phyloP scores from a whole-genome alignment of 2,888 invertebrate genomes.

The Ceramica pisi region DNA sequence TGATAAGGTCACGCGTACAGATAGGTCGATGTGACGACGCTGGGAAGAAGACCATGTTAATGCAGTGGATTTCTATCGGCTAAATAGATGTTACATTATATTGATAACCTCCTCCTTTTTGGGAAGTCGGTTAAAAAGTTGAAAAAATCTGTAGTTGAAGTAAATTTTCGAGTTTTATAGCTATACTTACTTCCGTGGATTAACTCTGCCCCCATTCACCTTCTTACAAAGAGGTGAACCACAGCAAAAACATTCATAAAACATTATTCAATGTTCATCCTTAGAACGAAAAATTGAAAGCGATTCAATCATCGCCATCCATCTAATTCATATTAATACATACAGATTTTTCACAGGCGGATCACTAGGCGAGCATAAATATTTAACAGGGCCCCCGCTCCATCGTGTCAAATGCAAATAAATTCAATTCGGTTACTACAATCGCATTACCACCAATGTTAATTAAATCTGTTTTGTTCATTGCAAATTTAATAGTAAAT shows the following conservation, averaged over 20 bases:
- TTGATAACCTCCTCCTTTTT: too few species aligned
- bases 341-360: conserved; percentile 61
- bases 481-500: conserved; percentile 66
- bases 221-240: neutral
- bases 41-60: neutral
- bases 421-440: conserved; percentile 67
- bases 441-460: conserved; percentile 64
- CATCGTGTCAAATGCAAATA: conserved; percentile 72
- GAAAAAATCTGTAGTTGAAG: too few species aligned
- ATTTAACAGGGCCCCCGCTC: conserved; percentile 64
- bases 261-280: neutral
- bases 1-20: too few species aligned
- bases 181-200: neutral
- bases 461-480: conserved; percentile 67
- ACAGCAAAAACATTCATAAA: neutral
- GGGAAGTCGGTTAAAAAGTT: too few species aligned
- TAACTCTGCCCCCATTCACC: neutral
- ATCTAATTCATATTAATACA: conserved; percentile 62
- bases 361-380: conserved; percentile 61
- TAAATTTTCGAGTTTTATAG: too few species aligned
- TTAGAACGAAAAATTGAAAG: neutral
- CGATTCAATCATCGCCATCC: conserved; percentile 2
- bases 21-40: too few species aligned
- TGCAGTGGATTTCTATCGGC: neutral
- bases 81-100: too few species aligned